Evolutionary conservation across 1,140 invertebrate species (phyloP), one percentile per base, ranked within the genome.

Genomic region (Zaprionus taronus): DNA sequence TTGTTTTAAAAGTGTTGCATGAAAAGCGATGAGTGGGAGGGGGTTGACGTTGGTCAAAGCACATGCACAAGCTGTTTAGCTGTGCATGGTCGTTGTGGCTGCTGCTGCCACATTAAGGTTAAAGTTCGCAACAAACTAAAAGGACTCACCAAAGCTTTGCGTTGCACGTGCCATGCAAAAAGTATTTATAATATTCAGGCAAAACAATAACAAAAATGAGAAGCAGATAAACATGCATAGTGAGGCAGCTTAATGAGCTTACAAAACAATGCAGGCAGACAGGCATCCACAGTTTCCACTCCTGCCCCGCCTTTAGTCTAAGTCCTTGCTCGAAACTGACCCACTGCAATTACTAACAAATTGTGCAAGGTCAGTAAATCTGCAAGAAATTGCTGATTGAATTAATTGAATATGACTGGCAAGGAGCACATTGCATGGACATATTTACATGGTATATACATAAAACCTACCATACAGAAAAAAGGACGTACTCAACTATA

Each of bases 21-120:
- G 31, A 9, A 31, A 34, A 22, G 22, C n/a, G 15, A 53, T 53
- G 38, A 51, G 56, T 22, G 38, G 14, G 6, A 17, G 20, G 34
- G n/a, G 47, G 41, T 4, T 7, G 11, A 24, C 51, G 49, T 15
- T 22, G 58, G 79, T 44, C 38, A 49, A 22, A 49, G 44, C 7
- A 65, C 24, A 64, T 67, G 64, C 47, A 82, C 80, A 82, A 80
- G 72, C 80, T 83, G 77, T 80, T 87, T 75, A 77, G 63, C 62
- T 56, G 36, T 44, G 47, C 44, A 24, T 17, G 41, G 41, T 47
- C 41, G 41, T 47, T 47, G 41, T 38, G 41, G 20, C 53, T 56
- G 26, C 26, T 56, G 26, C 24, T 56, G 15, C 34, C 24, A 15
- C 53, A 51, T 22, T 47, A 81, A 85, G 83, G 77, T 86, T 77